Evolutionary conservation across 1,140 invertebrate genomes (phyloP).

Genomic region (Lerema accius): DNA sequence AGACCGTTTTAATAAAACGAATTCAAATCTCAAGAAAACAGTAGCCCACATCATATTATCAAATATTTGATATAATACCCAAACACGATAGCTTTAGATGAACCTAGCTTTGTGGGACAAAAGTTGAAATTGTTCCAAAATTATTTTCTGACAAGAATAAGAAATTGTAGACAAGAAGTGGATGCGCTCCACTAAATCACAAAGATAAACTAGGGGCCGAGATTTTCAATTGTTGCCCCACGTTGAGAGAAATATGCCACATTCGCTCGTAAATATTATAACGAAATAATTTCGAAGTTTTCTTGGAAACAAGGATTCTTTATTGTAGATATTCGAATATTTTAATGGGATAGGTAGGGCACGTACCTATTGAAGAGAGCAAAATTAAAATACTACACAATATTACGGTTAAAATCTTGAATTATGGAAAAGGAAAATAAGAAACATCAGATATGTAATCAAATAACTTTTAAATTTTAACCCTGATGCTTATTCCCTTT

Average conservation of each 20-base stretch:
- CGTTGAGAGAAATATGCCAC: conserved; percentile 43
- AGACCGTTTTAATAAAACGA: not conserved
- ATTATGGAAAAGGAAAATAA: no score
- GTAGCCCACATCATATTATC: no score
- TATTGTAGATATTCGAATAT: no score
- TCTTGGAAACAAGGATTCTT: conserved; percentile 5
- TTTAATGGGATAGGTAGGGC: no score
- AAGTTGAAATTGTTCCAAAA: conserved; percentile 38
- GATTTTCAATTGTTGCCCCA: conserved; percentile 39
- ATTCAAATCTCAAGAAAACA: no score
- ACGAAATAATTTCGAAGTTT: conserved; percentile 37
- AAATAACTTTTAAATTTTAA: no score
- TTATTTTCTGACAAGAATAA: conserved; percentile 34
- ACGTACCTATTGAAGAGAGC: no score
- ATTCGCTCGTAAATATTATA: conserved; percentile 43
- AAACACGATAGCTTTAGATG: conserved; percentile 14
- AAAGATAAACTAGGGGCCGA: conserved; percentile 42
- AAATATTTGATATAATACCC: conserved; percentile 10
- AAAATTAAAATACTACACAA: no score
- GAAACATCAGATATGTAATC: not conserved
- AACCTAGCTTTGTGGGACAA: conserved; percentile 8
- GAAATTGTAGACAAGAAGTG: conserved; percentile 30
- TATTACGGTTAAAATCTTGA: no score
- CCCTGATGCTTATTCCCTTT: no score
- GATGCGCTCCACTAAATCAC: conserved; percentile 44